These are phyloP conservation scores for Spilarctia lutea DNA, from an alignment of 2,888 invertebrate genomes.

Conservation along the genomic window DNA sequence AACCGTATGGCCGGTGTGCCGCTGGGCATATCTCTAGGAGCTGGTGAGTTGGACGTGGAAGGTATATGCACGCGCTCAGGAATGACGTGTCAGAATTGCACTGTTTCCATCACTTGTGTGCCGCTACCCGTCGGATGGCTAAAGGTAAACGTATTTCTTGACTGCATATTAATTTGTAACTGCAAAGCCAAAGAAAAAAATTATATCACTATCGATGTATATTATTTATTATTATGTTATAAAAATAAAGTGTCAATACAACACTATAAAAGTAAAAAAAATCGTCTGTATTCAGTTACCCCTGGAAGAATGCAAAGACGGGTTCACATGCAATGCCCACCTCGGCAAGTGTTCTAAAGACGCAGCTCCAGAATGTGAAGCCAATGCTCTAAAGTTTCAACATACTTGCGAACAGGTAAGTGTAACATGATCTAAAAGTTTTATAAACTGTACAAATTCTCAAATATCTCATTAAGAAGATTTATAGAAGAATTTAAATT, in stretches of 20 bases:
- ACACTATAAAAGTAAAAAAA: not conserved
- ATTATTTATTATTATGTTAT: not conserved
- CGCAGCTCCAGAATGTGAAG: conserved; percentile 74
- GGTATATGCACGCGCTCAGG: conserved; percentile 75
- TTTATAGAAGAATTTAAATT: no score
- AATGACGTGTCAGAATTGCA: conserved; percentile 75
- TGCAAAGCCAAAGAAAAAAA: not conserved
- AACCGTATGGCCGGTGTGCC: conserved; percentile 79
- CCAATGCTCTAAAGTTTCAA: conserved; percentile 53
- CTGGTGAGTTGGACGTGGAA: conserved; percentile 77
- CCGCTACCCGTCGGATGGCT: conserved; percentile 76
- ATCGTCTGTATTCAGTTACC: conserved; percentile 64
- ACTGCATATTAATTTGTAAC: not conserved
- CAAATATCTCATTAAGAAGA: no score
- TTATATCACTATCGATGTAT: no score
- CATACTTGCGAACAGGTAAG: conserved; percentile 83
- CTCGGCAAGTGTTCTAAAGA: conserved; percentile 66
- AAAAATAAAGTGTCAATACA: not conserved
- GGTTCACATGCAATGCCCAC: conserved; percentile 74
- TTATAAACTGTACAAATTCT: no score
- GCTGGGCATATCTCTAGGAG: conserved; percentile 71
- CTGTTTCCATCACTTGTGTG: conserved; percentile 72
- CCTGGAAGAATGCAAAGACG: conserved; percentile 67
- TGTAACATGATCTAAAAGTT: not conserved
- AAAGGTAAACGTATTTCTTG: conserved; percentile 60